A percentile compares a stretch with the other conserved stretches of the same genome.
These are phyloP conservation scores for Salvelinus alpinus DNA, from an alignment of 2,113 vertebrate genomes.

Conservation along the genomic window DNA sequence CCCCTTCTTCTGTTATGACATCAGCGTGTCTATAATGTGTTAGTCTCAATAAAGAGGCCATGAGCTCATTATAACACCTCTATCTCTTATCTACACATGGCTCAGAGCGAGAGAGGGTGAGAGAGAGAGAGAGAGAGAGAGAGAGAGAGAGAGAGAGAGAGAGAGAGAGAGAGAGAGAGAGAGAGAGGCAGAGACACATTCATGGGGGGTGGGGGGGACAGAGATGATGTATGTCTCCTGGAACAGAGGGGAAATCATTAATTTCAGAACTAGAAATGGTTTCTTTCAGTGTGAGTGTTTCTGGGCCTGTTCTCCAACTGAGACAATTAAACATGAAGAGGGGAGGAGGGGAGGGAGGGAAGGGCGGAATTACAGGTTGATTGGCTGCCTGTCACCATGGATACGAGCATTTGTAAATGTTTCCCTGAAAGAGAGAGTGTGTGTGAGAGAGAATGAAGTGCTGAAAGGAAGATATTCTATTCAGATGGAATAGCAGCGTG, in stretches of 20 bases:
- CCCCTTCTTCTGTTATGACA: no score
- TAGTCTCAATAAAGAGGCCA: no score
- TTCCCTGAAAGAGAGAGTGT: not conserved
- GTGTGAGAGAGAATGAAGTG: not conserved
- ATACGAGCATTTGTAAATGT: constrained; percentile 12
- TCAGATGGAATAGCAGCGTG: not conserved
- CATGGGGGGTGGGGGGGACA: not conserved
- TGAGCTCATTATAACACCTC: no score
- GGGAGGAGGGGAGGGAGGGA: not conserved
- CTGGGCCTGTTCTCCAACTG: constrained; percentile 11
- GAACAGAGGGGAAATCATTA: no score
- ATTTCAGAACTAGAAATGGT: no score
- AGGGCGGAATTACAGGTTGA: not conserved
- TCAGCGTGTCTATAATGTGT: no score
- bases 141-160: no score
- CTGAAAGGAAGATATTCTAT: not conserved
- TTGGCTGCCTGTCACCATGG: constrained; percentile 24
- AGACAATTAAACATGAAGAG: constrained; percentile 18
- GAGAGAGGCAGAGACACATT: no score
- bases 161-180: no score
- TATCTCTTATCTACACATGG: not conserved
- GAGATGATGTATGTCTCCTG: not conserved
- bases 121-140: no score
- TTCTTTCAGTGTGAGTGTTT: no score
- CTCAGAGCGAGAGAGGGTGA: not conserved